phyloP scores from a whole-genome alignment of 2,888 invertebrate genomes.

The Cosmorhoe ocellata region DNA sequence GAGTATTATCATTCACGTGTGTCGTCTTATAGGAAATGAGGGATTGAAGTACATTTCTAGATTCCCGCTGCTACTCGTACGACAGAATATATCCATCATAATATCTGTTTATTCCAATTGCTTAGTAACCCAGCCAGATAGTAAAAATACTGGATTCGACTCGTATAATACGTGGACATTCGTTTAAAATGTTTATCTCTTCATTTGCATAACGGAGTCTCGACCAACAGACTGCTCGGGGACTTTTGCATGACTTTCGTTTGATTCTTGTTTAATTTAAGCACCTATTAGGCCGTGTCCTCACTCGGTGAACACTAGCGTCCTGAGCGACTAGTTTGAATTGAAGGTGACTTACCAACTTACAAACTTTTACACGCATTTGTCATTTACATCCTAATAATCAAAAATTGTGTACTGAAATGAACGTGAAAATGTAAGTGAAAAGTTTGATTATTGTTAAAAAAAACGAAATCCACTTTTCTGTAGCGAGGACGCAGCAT shows the following conservation, averaged over 20 bases:
- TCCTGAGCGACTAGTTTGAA: too few species aligned
- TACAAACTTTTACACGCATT: background rate
- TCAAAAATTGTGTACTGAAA: too few species aligned
- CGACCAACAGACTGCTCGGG: conserved; percentile 67
- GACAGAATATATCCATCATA: background rate
- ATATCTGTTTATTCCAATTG: background rate
- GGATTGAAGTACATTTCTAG: too few species aligned
- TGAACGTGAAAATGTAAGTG: too few species aligned
- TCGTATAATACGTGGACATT: conserved; percentile 61
- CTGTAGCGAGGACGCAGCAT: background rate
- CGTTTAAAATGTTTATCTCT: conserved; percentile 73
- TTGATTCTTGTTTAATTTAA: conserved; percentile 42
- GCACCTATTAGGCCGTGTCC: conserved; percentile 37
- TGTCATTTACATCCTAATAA: background rate
- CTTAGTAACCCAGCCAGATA: conserved; percentile 35
- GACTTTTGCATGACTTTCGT: conserved; percentile 42
- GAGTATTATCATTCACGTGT: too few species aligned
- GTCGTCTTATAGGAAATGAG: too few species aligned
- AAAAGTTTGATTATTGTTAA: too few species aligned
- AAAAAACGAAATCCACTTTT: too few species aligned
- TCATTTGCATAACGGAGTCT: conserved; percentile 71
- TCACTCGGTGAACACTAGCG: background rate
- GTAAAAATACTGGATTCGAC: conserved; percentile 52
- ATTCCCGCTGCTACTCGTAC: too few species aligned
- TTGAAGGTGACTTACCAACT: too few species aligned